Evolutionary conservation across 2,797 vertebrate species (phyloP), one percentile per base, ranked within the genome.

Genomic region (Naso thynnoides): DNA sequence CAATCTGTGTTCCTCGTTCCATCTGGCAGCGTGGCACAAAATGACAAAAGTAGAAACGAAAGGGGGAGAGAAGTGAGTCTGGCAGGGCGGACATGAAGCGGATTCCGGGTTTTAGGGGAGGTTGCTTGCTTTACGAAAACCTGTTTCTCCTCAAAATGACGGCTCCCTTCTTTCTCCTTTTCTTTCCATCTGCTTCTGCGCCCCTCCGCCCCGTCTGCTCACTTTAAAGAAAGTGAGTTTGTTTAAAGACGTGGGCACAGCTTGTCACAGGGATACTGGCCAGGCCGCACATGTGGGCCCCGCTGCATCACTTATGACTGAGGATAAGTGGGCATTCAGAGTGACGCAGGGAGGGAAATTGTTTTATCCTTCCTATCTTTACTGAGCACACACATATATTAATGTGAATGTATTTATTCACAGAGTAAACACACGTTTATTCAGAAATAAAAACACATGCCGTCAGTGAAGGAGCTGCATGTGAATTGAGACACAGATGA

Each of bases 221-320:
- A 79, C 67, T 79, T 85, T 84, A 80, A 65, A 89, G 70, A 73
- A 53, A 86, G 77, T 60, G 57, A 69, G 79, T 90, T 87, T 86
- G 85, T 80, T 73, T 83, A 87, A 87, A 74, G 59, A 73, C 47
- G 16, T 75, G 53, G 69, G 82, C 79, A 81, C 44, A 49, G 71
- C 88, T 88, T 91, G 90, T 92, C 90, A 91, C 64, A 47, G 61
- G 77, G 88, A 94, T 50, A 67, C 81, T 88, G 77, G 76, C 87
- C 89, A 93, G 93, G 70, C 82, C 60, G 29, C 76, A 70, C 82
- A 41, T n/a, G 59, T 9, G 66, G 67, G 82, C 57, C 81, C 64
- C 62, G 58, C 67, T 63, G 44, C 70, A 68, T 68, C 72, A 79
- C 74, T 66, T 70, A 29, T 62, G 57, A 70, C 68, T 68, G 65